Evolutionary conservation across 2,797 vertebrate species (phyloP).

Genomic region (Naso thynnoides): DNA sequence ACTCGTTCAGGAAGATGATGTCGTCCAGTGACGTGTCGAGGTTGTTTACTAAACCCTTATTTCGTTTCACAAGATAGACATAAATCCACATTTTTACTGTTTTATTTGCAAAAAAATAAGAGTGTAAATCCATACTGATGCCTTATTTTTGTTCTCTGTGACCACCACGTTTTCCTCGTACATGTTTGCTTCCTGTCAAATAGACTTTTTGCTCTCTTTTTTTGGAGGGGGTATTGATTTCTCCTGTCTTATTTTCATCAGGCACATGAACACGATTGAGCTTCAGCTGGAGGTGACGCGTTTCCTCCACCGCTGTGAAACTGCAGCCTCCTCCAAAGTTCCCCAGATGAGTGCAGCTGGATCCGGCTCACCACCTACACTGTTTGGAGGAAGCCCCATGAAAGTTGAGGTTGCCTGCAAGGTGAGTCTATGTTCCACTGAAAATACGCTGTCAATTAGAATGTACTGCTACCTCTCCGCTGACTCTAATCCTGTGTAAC

Average conservation of each 20-base stretch:
- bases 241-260: slow-evolving; percentile 55
- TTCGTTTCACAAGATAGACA: neutral
- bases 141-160: neutral
- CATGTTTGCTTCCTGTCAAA: neutral
- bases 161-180: neutral
- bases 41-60: slow-evolving; percentile 71
- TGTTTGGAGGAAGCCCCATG: slow-evolving; percentile 92
- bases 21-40: slow-evolving; percentile 93
- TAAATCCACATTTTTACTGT: neutral
- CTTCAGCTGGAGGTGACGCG: slow-evolving; percentile 98
- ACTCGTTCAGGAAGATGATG: slow-evolving; percentile 95
- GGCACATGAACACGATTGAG: slow-evolving; percentile 97
- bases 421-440: slow-evolving; percentile 75
- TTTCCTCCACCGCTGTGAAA: slow-evolving; percentile 94
- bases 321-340: slow-evolving; percentile 78
- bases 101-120: too few species aligned
- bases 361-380: slow-evolving; percentile 82
- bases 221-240: neutral
- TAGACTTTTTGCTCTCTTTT: neutral
- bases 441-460: neutral
- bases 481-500: neutral
- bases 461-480: neutral
- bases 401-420: slow-evolving; percentile 97
- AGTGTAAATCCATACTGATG: too few species aligned
- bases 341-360: slow-evolving; percentile 63